Evolutionary conservation across 1,140 invertebrate genomes (phyloP).

Genomic region (Heterodera carotae): DNA sequence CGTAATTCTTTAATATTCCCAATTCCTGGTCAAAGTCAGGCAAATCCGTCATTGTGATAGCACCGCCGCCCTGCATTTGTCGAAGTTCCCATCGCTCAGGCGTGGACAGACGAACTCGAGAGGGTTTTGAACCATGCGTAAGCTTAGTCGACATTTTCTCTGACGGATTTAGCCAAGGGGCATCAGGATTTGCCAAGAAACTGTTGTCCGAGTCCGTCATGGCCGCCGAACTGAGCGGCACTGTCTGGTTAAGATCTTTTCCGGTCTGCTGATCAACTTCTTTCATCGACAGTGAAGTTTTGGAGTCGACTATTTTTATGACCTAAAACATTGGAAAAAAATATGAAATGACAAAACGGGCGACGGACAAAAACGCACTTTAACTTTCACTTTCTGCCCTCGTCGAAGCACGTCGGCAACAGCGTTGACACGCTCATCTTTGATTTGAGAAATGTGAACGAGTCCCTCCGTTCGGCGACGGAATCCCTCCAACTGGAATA

Average conservation of each 20-base stretch:
- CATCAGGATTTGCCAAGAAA: constrained; percentile 72
- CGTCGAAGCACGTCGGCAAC: constrained; percentile 88
- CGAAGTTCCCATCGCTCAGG: constrained; percentile 80
- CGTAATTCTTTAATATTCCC: constrained; percentile 67
- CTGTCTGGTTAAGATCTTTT: constrained; percentile 86
- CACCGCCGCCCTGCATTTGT: constrained; percentile 67
- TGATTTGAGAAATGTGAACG: constrained; percentile 89
- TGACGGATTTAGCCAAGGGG: constrained; percentile 58
- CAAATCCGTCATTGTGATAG: constrained; percentile 67
- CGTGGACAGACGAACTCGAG: constrained; percentile 83
- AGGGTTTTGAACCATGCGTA: constrained; percentile 59
- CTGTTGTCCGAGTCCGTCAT: constrained; percentile 61
- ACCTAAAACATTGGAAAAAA: constrained; percentile 70
- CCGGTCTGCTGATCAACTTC: constrained; percentile 94
- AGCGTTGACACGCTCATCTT: constrained; percentile 89
- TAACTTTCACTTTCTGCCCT: constrained; percentile 81
- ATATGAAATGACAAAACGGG: too few species aligned
- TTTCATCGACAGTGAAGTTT: constrained; percentile 92
- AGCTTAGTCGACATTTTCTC: constrained; percentile 74
- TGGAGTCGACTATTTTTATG: constrained; percentile 75
- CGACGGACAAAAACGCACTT: constrained; percentile 69
- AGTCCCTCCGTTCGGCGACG: constrained; percentile 85
- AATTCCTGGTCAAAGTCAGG: constrained; percentile 70
- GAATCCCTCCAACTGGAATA: constrained; percentile 77
- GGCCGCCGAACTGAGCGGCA: constrained; percentile 57